Conservation (phyloP, 1,140 invertebrate genomes). For the Drosophila kikkawai region DNA sequence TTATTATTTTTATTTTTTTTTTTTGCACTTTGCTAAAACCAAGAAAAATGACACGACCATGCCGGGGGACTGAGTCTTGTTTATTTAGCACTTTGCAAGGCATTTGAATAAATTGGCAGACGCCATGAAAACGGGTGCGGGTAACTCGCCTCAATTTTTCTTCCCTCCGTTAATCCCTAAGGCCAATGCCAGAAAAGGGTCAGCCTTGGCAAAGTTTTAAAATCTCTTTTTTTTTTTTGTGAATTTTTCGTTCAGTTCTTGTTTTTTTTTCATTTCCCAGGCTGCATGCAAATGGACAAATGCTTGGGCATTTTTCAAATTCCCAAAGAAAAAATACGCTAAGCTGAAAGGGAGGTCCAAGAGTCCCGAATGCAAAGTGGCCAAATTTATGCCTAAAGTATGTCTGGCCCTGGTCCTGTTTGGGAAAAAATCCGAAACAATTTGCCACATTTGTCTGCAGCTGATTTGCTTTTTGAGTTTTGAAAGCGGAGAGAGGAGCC, state of each 20-base stretch:
- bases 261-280: background rate
- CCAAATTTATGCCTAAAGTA: slow-evolving; percentile 73
- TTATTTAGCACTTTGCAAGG: slow-evolving; percentile 83
- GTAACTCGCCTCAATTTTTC: slow-evolving; percentile 74
- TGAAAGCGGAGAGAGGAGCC: background rate
- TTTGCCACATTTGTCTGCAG: slow-evolving; percentile 45
- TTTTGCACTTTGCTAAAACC: slow-evolving; percentile 48
- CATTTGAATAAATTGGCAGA: slow-evolving; percentile 82
- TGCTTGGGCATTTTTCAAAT: slow-evolving; percentile 75
- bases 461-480: slow-evolving; percentile 43
- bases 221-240: slow-evolving; percentile 34
- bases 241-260: slow-evolving; percentile 37
- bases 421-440: slow-evolving; percentile 22
- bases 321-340: slow-evolving; percentile 46
- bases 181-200: slow-evolving; percentile 74
- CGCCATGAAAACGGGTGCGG: slow-evolving; percentile 57
- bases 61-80: slow-evolving; percentile 74
- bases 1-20: background rate
- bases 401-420: slow-evolving; percentile 39
- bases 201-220: slow-evolving; percentile 59
- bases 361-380: slow-evolving; percentile 65
- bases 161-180: slow-evolving; percentile 67
- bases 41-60: slow-evolving; percentile 71
- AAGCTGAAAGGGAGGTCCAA: slow-evolving; percentile 46
- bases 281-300: slow-evolving; percentile 67